Evolutionary conservation across 2,888 invertebrate genomes (phyloP), one percentile per base, ranked within the genome.

Genomic region (Archips crataeganus): DNA sequence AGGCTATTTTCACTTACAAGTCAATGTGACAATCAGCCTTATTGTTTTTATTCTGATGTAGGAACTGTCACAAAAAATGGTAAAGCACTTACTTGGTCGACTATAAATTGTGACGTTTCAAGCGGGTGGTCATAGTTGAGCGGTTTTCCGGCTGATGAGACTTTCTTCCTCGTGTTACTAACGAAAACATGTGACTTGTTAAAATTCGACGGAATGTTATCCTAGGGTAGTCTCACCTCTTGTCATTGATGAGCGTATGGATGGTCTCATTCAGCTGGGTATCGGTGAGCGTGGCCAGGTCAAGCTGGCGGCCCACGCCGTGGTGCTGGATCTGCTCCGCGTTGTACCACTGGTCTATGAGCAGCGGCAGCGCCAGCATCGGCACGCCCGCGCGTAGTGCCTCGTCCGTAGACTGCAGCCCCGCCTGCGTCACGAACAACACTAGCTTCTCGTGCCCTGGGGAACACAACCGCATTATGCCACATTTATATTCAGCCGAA

Each of bases 351-450:
- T 93, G 92, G 75, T 94, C 94, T 0, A 79, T 89, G 3, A 89
- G 76, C 81, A 92, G 88, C 0, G 92, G 91, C 62, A 92, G 74
- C 15, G 85, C 90, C 11, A 92, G 78, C 11, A 92, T 76, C 2
- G 93, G 92, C 0, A 90, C 87, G 60, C 85, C 86, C 3, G 85
- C 86, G 13, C 82, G 83, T 2, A 93, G 84, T 2, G 92, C 87
- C 79, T 94, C 93, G 67, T 93, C 90, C 2, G 90, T 84, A 0
- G 92, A 92, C 74, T 92, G 92, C 1, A 91, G 76, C 6, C 93
- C 92, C 70, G 89, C 91, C 86, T 93, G 93, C 0, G 90, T 91
- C 42, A 94, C 86, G 73, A 94, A 94, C 1, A 91, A 71, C 72
- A 91, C 93, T 2, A 94, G 70, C 32, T 92, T 94, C 10, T 89